These are phyloP conservation scores for Grammomys surdaster DNA, from an alignment of 2,113 vertebrate genomes.

Conservation along the genomic window DNA sequence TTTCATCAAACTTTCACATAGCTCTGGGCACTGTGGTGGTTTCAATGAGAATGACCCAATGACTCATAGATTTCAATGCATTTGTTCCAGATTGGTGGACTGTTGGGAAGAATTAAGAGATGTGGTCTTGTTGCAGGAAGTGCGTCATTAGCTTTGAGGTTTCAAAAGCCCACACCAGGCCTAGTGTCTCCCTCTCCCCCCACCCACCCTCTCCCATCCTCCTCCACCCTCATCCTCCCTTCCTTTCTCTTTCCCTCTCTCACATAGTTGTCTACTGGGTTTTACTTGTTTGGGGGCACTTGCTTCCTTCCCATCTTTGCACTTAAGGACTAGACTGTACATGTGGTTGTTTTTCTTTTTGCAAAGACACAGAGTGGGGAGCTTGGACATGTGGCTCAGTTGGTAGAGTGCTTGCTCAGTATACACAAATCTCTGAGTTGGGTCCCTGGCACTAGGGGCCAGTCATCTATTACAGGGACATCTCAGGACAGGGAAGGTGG, in stretches of 20 bases:
- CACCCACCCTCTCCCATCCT: no score
- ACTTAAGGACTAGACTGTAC: background rate
- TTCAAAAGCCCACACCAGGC: background rate
- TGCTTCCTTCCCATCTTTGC: background rate
- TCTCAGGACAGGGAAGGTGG: background rate
- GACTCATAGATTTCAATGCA: background rate
- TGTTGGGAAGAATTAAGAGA: background rate
- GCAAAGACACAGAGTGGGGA: constrained; percentile 14
- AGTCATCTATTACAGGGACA: background rate
- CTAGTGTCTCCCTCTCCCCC: background rate
- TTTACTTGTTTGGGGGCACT: constrained; percentile 35
- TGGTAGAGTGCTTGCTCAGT: background rate
- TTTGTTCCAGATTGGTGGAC: constrained; percentile 39
- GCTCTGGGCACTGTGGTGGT: background rate
- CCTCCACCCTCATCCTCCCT: background rate
- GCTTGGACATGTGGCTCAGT: background rate
- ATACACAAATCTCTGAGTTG: background rate
- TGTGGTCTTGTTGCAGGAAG: background rate
- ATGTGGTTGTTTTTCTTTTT: background rate
- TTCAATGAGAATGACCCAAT: background rate
- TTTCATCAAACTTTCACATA: constrained; percentile 33
- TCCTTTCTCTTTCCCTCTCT: background rate
- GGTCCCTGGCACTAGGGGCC: background rate
- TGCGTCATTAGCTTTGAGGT: background rate
- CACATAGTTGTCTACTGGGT: constrained; percentile 25